phyloP scores from a whole-genome alignment of 2,113 vertebrate species.

The Morone saxatilis region DNA sequence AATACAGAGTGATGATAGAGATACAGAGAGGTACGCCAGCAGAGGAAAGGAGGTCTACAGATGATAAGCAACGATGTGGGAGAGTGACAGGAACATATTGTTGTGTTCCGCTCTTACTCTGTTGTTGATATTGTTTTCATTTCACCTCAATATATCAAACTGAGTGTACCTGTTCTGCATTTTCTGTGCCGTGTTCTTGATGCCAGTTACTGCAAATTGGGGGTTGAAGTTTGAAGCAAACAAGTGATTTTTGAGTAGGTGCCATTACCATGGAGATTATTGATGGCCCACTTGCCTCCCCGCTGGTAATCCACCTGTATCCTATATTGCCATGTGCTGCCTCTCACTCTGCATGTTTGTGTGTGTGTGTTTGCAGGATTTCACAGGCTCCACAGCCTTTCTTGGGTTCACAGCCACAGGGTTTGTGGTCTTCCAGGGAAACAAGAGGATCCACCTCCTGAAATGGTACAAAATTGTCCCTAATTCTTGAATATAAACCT shows the following conservation, averaged over 20 bases:
- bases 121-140: slow-evolving; percentile 12
- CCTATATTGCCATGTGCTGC: slow-evolving; percentile 19
- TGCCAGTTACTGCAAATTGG: slow-evolving; percentile 12
- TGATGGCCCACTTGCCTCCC: slow-evolving; percentile 21
- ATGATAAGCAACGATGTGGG: not conserved
- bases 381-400: slow-evolving; percentile 94
- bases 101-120: slow-evolving; percentile 12
- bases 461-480: slow-evolving; percentile 88
- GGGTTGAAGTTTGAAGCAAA: slow-evolving; percentile 7
- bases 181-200: not conserved
- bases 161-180: not conserved
- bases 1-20: not conserved
- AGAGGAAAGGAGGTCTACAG: not conserved
- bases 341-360: slow-evolving; percentile 8
- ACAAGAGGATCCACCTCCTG: slow-evolving; percentile 97
- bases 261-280: slow-evolving; percentile 37
- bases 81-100: slow-evolving; percentile 25
- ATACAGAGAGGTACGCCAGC: not conserved
- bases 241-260: slow-evolving; percentile 13
- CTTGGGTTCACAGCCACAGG: slow-evolving; percentile 97
- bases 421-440: slow-evolving; percentile 99
- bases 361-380: slow-evolving; percentile 86
- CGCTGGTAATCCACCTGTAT: slow-evolving; percentile 42
- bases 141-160: not conserved
- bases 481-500: not conserved